Evolutionary conservation across 2,797 vertebrate species (phyloP).

Genomic region (Dipus sagitta): DNA sequence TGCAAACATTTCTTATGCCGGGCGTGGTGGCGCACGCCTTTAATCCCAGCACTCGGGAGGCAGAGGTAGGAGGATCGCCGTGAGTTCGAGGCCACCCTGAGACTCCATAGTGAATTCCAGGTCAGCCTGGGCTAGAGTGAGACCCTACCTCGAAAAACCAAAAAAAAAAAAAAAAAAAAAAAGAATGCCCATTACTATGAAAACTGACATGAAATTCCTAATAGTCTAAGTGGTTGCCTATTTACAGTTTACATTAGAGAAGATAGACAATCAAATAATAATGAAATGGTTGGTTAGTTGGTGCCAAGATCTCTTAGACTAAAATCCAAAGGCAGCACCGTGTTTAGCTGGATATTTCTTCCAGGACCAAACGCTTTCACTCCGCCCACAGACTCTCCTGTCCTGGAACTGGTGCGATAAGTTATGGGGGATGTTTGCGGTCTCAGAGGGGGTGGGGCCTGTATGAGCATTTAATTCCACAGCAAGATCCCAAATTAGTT

Average conservation of each 20-base stretch:
- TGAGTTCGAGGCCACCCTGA: too few species aligned
- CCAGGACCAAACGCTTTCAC: slow-evolving; percentile 62
- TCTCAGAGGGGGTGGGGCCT: slow-evolving; percentile 83
- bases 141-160: too few species aligned
- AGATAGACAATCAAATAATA: slow-evolving; percentile 60
- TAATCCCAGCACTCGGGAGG: too few species aligned
- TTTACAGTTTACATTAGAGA: slow-evolving; percentile 51
- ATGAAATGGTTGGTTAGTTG: slow-evolving; percentile 3
- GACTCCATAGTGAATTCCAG: too few species aligned
- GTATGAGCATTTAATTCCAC: slow-evolving; percentile 86
- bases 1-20: background rate
- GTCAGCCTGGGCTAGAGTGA: too few species aligned
- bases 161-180: too few species aligned
- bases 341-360: slow-evolving; percentile 65
- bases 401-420: slow-evolving; percentile 74
- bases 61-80: too few species aligned
- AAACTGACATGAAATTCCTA: background rate
- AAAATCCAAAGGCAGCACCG: slow-evolving; percentile 57
- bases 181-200: slow-evolving; percentile 15
- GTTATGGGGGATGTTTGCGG: slow-evolving; percentile 84
- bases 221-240: slow-evolving; percentile 40
- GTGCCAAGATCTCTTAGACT: slow-evolving; percentile 61
- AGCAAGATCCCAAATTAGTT: slow-evolving; percentile 85
- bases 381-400: slow-evolving; percentile 68
- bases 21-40: too few species aligned